Evolutionary conservation across 2,113 vertebrate genomes (phyloP).

Genomic region (Nanorana parkeri): DNA sequence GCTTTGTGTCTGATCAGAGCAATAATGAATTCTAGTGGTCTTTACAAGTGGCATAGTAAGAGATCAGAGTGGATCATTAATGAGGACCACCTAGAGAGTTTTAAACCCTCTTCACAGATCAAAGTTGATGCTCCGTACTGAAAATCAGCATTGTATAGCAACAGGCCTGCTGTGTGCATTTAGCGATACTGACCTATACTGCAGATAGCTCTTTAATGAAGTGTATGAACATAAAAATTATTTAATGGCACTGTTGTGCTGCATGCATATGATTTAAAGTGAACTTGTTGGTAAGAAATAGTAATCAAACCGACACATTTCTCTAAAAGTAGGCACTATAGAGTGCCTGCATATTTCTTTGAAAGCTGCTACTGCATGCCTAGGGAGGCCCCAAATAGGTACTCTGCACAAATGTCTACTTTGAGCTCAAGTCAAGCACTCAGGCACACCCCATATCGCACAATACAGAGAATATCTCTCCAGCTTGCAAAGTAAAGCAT

Average conservation of each 20-base stretch:
- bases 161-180: constrained; percentile 50
- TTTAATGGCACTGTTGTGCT: constrained; percentile 23
- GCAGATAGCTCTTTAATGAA: constrained; percentile 47
- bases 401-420: too few relatives aligned
- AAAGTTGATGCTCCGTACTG: constrained; percentile 49
- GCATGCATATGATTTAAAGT: constrained; percentile 1
- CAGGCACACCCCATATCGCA: too few relatives aligned
- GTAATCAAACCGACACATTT: too few relatives aligned
- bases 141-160: constrained; percentile 47
- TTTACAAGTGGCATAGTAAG: constrained; percentile 46
- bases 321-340: too few relatives aligned
- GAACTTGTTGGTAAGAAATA: too few relatives aligned
- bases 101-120: constrained; percentile 54
- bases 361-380: too few relatives aligned
- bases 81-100: constrained; percentile 55
- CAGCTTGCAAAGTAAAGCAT: too few relatives aligned
- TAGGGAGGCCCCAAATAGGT: too few relatives aligned
- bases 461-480: too few relatives aligned
- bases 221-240: constrained; percentile 33
- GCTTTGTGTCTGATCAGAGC: constrained; percentile 50
- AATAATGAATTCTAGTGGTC: constrained; percentile 51
- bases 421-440: too few relatives aligned
- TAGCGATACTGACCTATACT: constrained; percentile 28
- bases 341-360: too few relatives aligned
- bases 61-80: constrained; percentile 56